Conservation (phyloP, 2,797 vertebrate species). For the Coilia nasus region DNA sequence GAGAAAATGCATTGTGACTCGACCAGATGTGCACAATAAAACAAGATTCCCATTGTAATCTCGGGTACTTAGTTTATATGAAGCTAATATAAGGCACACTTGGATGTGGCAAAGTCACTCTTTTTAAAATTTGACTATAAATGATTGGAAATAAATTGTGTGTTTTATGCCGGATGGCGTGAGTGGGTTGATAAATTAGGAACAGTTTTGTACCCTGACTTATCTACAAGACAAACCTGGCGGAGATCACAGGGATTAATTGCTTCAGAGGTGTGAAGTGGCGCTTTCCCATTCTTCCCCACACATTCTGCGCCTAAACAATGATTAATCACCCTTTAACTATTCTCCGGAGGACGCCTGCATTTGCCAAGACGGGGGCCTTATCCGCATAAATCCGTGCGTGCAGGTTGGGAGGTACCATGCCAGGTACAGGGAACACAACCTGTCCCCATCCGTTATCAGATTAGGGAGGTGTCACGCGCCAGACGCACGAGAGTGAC, state of each 20-base stretch:
- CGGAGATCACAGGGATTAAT: constrained; percentile 99
- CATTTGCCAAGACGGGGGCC: constrained; percentile 98
- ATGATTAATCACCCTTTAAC: constrained; percentile 99
- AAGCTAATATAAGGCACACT: constrained; percentile 98
- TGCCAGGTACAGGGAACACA: constrained; percentile 88
- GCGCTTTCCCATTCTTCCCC: constrained; percentile 96
- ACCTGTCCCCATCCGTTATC: constrained; percentile 98
- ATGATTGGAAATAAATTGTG: constrained; percentile 99
- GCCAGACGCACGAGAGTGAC: constrained; percentile 81
- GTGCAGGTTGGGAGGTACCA: constrained; percentile 74
- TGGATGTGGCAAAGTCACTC: constrained; percentile 98
- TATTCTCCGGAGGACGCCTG: constrained; percentile 95
- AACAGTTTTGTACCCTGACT: constrained; percentile 98
- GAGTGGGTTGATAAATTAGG: constrained; percentile 99
- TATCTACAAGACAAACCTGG: constrained; percentile 99
- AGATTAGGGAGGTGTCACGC: constrained; percentile 96
- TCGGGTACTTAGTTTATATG: constrained; percentile 99
- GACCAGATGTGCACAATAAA: constrained; percentile 99
- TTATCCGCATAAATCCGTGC: constrained; percentile 97
- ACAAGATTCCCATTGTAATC: constrained; percentile 99
- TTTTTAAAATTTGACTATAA: constrained; percentile 99
- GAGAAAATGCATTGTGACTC: constrained; percentile 99
- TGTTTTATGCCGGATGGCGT: constrained; percentile 99
- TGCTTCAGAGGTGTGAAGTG: constrained; percentile 99
- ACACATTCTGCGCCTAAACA: constrained; percentile 97